Evolutionary conservation across 1,140 invertebrate genomes (phyloP), one percentile per base, ranked within the genome.

Genomic region (Hylaeus volcanicus): DNA sequence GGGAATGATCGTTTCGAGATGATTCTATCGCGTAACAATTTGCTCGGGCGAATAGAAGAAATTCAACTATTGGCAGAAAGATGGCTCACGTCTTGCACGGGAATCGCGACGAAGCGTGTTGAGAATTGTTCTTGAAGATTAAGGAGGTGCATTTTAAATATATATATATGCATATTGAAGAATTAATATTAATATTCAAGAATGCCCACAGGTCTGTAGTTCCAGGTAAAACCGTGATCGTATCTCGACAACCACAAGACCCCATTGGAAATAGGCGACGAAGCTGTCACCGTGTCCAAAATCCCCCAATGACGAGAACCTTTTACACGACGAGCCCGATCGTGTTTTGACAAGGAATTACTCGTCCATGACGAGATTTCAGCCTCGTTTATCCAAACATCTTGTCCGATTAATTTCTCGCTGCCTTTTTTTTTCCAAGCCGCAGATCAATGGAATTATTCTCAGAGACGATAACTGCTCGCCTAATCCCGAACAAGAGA

Each of bases 261-360:
- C 45, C 6, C 5, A 39, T 1, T 45, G 48, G 55, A 61, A 56
- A 75, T 51, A 45, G 48, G 26, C 71, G 78, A 66, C 73, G 41
- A 60, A 86, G 68, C 48, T 79, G 75, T 84, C 73, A 68, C 11
- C 53, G 65, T 45, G 51, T 70, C 45, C 64, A 82, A 82, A 83
- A 78, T 79, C 68, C 56, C 69, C 26, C 60, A 71, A 61, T 65
- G 85, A 86, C 81, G 61, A 75, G 48, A 60, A 48, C 51, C 65
- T 51, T 79, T 75, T 61, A 64, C 79, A 72, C 26, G 45, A 6
- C 11, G 37, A 37, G 51, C 51, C 48, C 56, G 70, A 86, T 83
- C 73, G 61, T 83, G 76, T 86, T 86, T 80, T 86, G 84, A 86
- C 84, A 86, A 63, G 73, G 84, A 71, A 74, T 86, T 86, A 74